Evolutionary conservation across 2,888 invertebrate genomes (phyloP), one percentile per base, ranked within the genome.

Genomic region (Lamellibrachia columna): DNA sequence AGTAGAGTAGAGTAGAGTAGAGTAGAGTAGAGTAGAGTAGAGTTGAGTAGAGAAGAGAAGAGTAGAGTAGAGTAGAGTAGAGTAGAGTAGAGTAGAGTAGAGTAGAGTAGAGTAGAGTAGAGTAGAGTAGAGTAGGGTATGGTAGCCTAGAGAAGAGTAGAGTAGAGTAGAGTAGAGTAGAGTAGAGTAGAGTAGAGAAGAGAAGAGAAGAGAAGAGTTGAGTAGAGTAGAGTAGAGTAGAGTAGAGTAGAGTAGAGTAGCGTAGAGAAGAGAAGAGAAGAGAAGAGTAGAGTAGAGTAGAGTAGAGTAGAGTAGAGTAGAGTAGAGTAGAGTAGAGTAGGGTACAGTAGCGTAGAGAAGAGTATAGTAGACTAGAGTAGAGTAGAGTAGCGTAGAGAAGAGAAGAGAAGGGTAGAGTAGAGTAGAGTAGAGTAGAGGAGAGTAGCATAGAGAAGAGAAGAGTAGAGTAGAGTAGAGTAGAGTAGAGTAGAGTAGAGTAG

Each of bases 401-500:
- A n/a, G n/a, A 52, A 9, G 90, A 22, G n/a, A n/a, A n/a, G n/a
- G 60, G 92, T 90, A 90, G 90, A 22, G 90, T 90, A 90, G 90
- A 22, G 90, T 90, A 90, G 90, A 22, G 90, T 52, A 92, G 9
- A 8, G 92, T n/a, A n/a, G n/a, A n/a, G n/a, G n/a, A n/a, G n/a
- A n/a, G n/a, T n/a, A n/a, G n/a, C n/a, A n/a, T n/a, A n/a, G n/a
- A n/a, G n/a, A n/a, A n/a, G n/a, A n/a, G n/a, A n/a, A n/a, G n/a
- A n/a, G n/a, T n/a, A n/a, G 60, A 92, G 92, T 90, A 90, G 90
- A 7, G 92, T 52, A 90, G 60, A 52, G 90, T 52, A 92, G 90
- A 22, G 92, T 52, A 92, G 28, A 60, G 92, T 7, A 55, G 90
- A 11, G 92, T 53, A 7, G 90, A 22, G 90, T 90, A 90, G 90